Evolutionary conservation across 2,113 vertebrate genomes (phyloP).

Genomic region (Psophia crepitans): DNA sequence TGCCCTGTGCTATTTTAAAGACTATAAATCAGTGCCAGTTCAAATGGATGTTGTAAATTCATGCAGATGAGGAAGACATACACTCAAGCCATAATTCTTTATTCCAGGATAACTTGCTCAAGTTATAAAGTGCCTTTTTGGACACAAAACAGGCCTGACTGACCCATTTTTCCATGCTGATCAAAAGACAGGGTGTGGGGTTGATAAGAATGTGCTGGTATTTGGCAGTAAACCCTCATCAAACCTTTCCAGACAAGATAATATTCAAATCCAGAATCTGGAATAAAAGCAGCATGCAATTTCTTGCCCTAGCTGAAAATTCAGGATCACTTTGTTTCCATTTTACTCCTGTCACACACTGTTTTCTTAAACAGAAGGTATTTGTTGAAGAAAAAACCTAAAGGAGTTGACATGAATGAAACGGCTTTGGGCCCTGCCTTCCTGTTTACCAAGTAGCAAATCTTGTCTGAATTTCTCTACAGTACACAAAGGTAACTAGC

Average conservation of each 20-base stretch:
- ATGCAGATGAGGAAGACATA: not conserved
- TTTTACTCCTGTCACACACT: not conserved
- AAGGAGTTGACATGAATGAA: not conserved
- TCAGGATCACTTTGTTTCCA: not conserved
- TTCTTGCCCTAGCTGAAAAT: conserved; percentile 9
- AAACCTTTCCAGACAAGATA: conserved; percentile 11
- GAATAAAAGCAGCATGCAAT: not conserved
- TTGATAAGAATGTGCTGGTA: not conserved
- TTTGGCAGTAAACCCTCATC: conserved; percentile 5
- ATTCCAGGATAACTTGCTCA: not conserved
- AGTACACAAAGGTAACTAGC: not conserved
- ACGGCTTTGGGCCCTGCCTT: not conserved
- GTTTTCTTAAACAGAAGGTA: conserved; percentile 10
- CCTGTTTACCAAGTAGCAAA: conserved; percentile 1
- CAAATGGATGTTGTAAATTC: conserved; percentile 18
- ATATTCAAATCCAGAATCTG: not conserved
- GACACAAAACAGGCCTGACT: not conserved
- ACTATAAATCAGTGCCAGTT: not conserved
- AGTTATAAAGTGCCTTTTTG: not conserved
- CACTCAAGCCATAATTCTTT: not conserved
- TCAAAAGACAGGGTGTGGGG: not conserved
- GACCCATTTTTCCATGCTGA: not conserved
- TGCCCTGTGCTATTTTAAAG: not conserved
- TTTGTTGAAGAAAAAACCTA: not conserved
- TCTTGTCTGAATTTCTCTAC: not conserved